Evolutionary conservation across 2,113 vertebrate species (phyloP).

Genomic region (Mixornis gularis): DNA sequence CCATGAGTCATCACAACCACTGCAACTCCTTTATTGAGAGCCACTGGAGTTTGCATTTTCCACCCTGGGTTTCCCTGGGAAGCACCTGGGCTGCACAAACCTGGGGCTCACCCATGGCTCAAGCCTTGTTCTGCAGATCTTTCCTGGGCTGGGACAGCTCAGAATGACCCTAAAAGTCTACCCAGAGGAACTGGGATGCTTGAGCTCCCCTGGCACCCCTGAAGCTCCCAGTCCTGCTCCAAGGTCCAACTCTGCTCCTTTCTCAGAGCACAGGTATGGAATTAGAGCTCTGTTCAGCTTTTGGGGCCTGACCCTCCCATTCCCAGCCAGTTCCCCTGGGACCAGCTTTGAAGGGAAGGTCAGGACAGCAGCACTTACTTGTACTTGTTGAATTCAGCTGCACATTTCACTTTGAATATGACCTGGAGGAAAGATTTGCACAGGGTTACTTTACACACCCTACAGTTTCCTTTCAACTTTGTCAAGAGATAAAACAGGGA

Average conservation of each 20-base stretch:
- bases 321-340: neutral
- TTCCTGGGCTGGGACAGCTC: neutral
- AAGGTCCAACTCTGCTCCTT: neutral
- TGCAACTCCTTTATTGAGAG: slow-evolving; percentile 1
- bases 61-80: neutral
- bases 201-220: neutral
- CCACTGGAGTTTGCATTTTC: neutral
- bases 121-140: neutral
- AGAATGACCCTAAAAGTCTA: neutral
- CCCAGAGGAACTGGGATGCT: neutral
- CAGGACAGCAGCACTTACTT: slow-evolving; percentile 80
- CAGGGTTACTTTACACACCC: neutral
- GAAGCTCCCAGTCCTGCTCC: neutral
- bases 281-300: neutral
- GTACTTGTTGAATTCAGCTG: slow-evolving; percentile 93
- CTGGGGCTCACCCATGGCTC: neutral
- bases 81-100: neutral
- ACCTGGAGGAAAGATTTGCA: slow-evolving; percentile 73
- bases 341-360: neutral
- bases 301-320: neutral
- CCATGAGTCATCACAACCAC: slow-evolving; percentile 44
- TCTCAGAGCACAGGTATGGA: neutral
- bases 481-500: neutral
- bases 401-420: slow-evolving; percentile 96
- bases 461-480: neutral